Base-by-base conservation (phyloP, 2,797 vertebrate species). In the Hyperoplus immaculatus region DNA sequence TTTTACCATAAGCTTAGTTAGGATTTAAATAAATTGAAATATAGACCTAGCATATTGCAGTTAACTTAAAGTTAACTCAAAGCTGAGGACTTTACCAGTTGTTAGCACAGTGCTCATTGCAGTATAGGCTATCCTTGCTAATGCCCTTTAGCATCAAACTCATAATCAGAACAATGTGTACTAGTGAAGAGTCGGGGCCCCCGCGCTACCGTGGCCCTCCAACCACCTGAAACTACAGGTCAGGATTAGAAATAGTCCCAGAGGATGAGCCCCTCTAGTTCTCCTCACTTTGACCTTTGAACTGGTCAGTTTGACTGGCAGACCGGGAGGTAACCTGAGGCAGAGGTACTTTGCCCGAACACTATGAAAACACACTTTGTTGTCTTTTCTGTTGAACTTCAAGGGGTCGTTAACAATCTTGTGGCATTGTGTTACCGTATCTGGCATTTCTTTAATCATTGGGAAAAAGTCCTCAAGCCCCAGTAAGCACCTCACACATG, bases 251-350 rank as follows among this genome's bases (percentile, higher is more conserved):
- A 54, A 45, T 70, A 0, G 61, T 91, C 91, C 91, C 87, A 51
- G 90, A 90, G 90, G 75, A 82, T 55, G 54, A 64, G 56, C 66
- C 49, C 60, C 45, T 39, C 54, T n/a, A 82, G 38, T 16, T 55
- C 56, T 15, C 64, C 46, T 54, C 43, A 29, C 46, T 73, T 4
- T 79, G 82, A 88, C 92, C 92, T 91, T 85, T 93, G 92, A 91
- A 91, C 62, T 94, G 95, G 92, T 93, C 93, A 93, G 75, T 94
- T 87, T 93, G 93, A 93, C 66, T 92, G 91, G 92, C 93, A 85
- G 62, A 5, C 56, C 6, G 47, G 47, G 77, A 76, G 72, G 90
- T 90, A 91, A 92, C 78, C 70, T 49, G 83, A 90, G 76, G 83
- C 86, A 58, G 55, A 60, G 57, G 51, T 51, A 71, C 75, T 87